These are phyloP conservation scores for Pherbina coryleti DNA, from an alignment of 2,888 invertebrate genomes.

Conservation along the genomic window DNA sequence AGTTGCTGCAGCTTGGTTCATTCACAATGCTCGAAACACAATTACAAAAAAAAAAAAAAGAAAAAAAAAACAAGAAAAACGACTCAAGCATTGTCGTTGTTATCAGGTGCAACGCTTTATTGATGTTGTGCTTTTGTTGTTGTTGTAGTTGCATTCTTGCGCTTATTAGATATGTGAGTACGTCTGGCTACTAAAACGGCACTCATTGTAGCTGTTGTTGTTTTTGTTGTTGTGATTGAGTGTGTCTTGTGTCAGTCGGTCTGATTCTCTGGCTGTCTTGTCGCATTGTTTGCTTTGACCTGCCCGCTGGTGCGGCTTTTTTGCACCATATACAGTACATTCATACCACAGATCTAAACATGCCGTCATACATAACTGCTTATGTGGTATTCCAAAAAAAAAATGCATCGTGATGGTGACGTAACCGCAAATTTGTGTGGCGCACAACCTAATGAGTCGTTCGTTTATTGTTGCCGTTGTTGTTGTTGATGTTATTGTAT, in stretches of 20 bases:
- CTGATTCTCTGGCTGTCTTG: background rate
- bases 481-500: background rate
- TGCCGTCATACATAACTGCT: background rate
- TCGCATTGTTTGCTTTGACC: conserved; percentile 8
- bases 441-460: conserved; percentile 51
- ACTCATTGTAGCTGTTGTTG: background rate
- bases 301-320: conserved; percentile 28
- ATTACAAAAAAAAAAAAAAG: background rate
- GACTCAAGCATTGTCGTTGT: background rate
- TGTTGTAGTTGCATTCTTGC: background rate
- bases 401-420: conserved; percentile 53
- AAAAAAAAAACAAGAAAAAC: background rate
- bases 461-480: conserved; percentile 15
- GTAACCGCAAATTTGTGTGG: conserved; percentile 62
- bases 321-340: background rate
- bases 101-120: conserved; percentile 30
- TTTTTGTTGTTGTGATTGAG: conserved; percentile 11
- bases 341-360: conserved; percentile 1
- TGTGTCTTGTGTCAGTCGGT: conserved; percentile 1
- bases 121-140: background rate
- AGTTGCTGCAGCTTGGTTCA: background rate
- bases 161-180: background rate
- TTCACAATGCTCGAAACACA: background rate
- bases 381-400: too few relatives aligned
- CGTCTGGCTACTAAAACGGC: background rate